Conservation (phyloP, 1,140 invertebrate species). For the Bombus picipes region DNA sequence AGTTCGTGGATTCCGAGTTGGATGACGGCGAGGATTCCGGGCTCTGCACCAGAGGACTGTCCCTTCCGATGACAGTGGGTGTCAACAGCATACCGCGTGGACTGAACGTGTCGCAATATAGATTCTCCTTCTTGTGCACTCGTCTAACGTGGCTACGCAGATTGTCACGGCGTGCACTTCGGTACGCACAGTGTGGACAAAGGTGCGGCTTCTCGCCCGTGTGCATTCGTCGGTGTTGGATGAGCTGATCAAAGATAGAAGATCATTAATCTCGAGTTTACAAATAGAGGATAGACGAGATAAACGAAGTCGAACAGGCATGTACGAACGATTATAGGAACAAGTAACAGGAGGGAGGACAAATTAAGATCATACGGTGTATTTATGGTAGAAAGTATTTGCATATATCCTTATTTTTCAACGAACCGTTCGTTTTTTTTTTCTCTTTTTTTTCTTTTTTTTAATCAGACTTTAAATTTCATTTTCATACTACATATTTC, state of each 20-base stretch:
- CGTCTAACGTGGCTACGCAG: conserved; percentile 84
- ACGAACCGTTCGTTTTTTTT: too few species aligned
- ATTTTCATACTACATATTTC: too few species aligned
- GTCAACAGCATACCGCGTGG: conserved; percentile 82
- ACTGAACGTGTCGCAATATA: conserved; percentile 83
- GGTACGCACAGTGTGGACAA: conserved; percentile 84
- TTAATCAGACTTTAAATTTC: too few species aligned
- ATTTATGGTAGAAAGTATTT: too few species aligned
- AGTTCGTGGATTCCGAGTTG: conserved; percentile 62
- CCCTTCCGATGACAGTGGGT: conserved; percentile 65
- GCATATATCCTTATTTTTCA: too few species aligned
- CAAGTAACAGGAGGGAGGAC: too few species aligned
- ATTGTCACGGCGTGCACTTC: conserved; percentile 84
- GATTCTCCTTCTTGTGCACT: conserved; percentile 84
- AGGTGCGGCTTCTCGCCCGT: conserved; percentile 85
- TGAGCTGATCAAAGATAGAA: conserved; percentile 65
- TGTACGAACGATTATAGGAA: neutral
- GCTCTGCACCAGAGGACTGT: conserved; percentile 60
- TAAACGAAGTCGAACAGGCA: neutral
- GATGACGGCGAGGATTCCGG: conserved; percentile 72
- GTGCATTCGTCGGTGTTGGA: conserved; percentile 84
- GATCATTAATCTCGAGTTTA: neutral
- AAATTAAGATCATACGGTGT: too few species aligned
- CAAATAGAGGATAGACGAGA: neutral
- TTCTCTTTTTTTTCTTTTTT: too few species aligned